phyloP scores from a whole-genome alignment of 1,140 invertebrate species.

The Ceratina japonica region DNA sequence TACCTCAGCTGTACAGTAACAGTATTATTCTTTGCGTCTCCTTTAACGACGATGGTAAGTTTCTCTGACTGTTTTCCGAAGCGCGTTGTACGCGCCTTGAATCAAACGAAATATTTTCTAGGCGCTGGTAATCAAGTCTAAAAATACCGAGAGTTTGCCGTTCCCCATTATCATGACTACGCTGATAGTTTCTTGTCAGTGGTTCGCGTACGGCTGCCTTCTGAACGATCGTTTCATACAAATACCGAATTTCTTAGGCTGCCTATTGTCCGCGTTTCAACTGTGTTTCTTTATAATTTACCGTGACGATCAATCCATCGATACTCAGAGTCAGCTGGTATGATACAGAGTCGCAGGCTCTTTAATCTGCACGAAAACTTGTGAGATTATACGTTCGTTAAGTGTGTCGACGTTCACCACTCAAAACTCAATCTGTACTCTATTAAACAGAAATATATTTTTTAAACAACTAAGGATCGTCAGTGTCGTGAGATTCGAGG shows the following conservation, averaged over 20 bases:
- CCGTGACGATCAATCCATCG: conserved; percentile 78
- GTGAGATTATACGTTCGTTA: background rate
- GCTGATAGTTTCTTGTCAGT: conserved; percentile 86
- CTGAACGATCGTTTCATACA: conserved; percentile 86
- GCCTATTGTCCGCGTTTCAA: conserved; percentile 84
- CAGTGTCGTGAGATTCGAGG: too few relatives aligned
- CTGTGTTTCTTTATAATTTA: conserved; percentile 86
- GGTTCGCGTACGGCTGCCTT: conserved; percentile 87
- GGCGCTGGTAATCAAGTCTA: conserved; percentile 86
- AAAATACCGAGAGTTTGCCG: conserved; percentile 88
- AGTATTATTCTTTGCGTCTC: conserved; percentile 88
- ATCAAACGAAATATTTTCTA: conserved; percentile 65
- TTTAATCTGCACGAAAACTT: background rate
- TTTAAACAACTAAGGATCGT: background rate
- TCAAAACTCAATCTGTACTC: background rate
- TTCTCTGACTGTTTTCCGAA: background rate
- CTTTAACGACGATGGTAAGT: conserved; percentile 85
- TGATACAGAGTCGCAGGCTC: background rate
- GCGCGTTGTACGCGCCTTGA: background rate
- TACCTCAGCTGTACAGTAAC: conserved; percentile 86
- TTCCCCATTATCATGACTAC: conserved; percentile 88
- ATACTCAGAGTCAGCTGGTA: conserved; percentile 66
- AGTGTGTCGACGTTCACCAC: background rate
- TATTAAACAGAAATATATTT: conserved; percentile 34
- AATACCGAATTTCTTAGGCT: conserved; percentile 87